phyloP scores from a whole-genome alignment of 2,113 vertebrate species.

The Tringa solitaria region DNA sequence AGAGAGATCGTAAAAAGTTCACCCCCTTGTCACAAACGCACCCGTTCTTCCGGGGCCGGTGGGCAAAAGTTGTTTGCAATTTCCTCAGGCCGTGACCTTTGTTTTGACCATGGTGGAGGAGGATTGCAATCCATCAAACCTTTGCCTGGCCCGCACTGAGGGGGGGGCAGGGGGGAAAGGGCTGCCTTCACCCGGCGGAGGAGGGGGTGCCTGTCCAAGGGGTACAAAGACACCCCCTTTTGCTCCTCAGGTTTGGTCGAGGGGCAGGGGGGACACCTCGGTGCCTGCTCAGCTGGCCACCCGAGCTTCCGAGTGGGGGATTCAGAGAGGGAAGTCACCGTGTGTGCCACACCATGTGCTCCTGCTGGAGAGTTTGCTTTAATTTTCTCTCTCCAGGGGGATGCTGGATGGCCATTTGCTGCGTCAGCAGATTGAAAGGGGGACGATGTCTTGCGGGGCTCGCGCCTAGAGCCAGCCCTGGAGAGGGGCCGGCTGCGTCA shows the following conservation, averaged over 20 bases:
- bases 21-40: not conserved
- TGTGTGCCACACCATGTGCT: rapidly evolving
- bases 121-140: conserved; percentile 16
- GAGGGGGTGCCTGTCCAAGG: not conserved
- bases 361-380: not conserved
- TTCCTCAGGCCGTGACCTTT: conserved; percentile 58
- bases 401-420: not conserved
- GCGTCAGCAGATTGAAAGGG: not conserved
- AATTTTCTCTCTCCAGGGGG: not conserved
- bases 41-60: not conserved
- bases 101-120: conserved; percentile 33
- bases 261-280: rapidly evolving
- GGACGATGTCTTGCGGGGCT: not conserved
- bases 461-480: not conserved
- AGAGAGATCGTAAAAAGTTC: conserved; percentile 37
- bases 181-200: rapidly evolving
- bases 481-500: rapidly evolving
- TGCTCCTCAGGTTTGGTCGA: not conserved
- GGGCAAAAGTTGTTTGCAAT: conserved; percentile 48
- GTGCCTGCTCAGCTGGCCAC: not conserved
- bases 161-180: not conserved
- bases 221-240: not conserved
- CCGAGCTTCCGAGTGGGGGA: not conserved
- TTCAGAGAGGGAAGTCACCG: not conserved
- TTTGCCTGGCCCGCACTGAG: rapidly evolving